Base-by-base conservation (phyloP, 2,797 vertebrate genomes). In the Gila robusta region DNA sequence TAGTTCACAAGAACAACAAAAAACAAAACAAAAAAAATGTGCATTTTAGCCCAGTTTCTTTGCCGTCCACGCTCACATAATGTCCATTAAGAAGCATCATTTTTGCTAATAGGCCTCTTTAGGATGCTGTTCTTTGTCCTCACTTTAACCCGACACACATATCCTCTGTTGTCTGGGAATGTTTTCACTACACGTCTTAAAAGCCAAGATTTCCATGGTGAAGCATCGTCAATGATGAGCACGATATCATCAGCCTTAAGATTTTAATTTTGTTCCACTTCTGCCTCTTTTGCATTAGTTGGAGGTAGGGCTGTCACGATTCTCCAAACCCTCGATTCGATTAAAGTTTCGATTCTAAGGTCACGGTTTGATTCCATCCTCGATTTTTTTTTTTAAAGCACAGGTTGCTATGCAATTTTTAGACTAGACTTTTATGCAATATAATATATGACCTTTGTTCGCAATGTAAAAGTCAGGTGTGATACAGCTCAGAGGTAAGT, bases 91-190 rank as follows among this genome's bases (percentile, higher is more conserved):
- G 64, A 52, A 41, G 26, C 66, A 72, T 19, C 47, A 14, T 44
- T 79, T 39, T 8, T 85, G 56, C 47, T 86, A 2, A 86, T 59
- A 56, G 67, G 54, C 16, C 77, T 72, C 23, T 35, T 37, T 5
- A 80, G 41, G 11, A 59, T 44, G 21, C n/a, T 79, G 62, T 37
- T 64, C 49, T 79, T 67, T 19, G 17, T 81, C 41, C 52, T n/a
- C n/a, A 62, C n/a, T 62, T 62, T 26, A 62, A 26, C 56, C n/a
- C 4, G 1, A 11, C 10, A 10, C 12, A 28, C 59, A 28, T 14
- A 28, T 26, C 11, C 59, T 64, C 12, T 28, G n/a, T 14, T 62
- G n/a, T 26, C n/a, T 14, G 11, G 11, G n/a, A 62, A 62, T 26
- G 59, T 62, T 14, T 62, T 11, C 11, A 26, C 10, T 26, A 62